phyloP scores from a whole-genome alignment of 2,797 vertebrate species.

The Jordanella pulchra region DNA sequence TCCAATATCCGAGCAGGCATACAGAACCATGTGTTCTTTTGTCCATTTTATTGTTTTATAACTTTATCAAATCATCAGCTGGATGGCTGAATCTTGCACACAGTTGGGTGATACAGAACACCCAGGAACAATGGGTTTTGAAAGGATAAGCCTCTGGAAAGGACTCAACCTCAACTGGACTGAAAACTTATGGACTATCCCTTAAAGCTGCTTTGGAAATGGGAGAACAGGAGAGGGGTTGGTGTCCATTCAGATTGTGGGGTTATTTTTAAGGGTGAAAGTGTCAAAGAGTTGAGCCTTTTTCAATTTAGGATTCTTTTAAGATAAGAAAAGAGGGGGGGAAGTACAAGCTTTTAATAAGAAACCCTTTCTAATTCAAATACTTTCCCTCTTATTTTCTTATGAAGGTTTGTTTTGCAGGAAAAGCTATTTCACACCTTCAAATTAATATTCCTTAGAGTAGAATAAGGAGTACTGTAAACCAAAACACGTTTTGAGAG shows the following conservation, averaged over 20 bases:
- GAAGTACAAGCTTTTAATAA: background rate
- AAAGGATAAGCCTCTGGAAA: slow-evolving; percentile 1
- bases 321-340: background rate
- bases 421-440: background rate
- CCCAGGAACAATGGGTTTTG: no score
- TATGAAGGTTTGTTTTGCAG: background rate
- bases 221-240: background rate
- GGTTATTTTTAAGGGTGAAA: background rate
- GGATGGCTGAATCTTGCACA: background rate
- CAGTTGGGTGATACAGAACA: background rate
- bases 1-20: background rate
- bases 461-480: background rate
- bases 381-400: background rate
- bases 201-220: background rate
- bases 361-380: background rate
- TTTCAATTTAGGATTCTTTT: background rate
- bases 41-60: background rate
- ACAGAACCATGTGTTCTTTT: background rate
- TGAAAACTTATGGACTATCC: background rate
- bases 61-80: background rate
- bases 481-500: no score
- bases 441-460: background rate
- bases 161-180: background rate
- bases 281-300: background rate
- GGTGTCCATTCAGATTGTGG: background rate